Base-by-base conservation (phyloP, 2,113 vertebrate species). In the Myotis yumanensis region DNA sequence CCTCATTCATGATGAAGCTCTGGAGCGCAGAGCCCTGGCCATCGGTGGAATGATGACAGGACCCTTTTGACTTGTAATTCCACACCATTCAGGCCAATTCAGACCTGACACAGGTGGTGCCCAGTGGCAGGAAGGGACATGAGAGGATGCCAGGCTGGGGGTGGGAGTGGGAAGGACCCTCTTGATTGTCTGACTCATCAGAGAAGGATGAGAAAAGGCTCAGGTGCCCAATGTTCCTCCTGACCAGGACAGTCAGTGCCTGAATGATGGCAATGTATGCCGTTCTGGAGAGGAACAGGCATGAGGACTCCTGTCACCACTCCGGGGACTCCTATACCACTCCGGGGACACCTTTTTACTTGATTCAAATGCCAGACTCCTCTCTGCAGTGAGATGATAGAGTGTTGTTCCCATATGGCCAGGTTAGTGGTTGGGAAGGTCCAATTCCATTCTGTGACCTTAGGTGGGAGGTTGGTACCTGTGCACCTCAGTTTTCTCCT, bases 1-100 rank as follows among this genome's bases (percentile, higher is more conserved):
- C 96, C 96, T 98, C 97, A 98, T 97, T 98, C 98, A 97, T 96
- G 98, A 98, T 72, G 15, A 82, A 20, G 89, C 64, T 32, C 95
- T 93, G 91, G 88, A 48, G 68, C 81, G 14, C 35, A 71, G 71
- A 5, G 97, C 98, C 97, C 85, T 71, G 98, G 98, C 97, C 8
- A 1, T 95, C 77, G n/a, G 66, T 0, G 4, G 90, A 97, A 98
- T 98, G 98, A 98, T 98, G 97, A 97, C 95, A 97, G 96, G 77
- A 96, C 89, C 97, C 97, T 97, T 97, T 97, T 97, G 98, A 98
- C 97, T 98, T 97, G 96, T 95, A 98, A 97, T 98, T 98, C 98
- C 96, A 94, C 97, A 96, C 95, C 87, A 96, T 97, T 93, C 98
- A 94, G 96, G 97, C 96, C 97, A 96, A 89, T 95, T 97, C 97